Evolutionary conservation across 2,113 vertebrate genomes (phyloP).

Genomic region (Felis chaus): DNA sequence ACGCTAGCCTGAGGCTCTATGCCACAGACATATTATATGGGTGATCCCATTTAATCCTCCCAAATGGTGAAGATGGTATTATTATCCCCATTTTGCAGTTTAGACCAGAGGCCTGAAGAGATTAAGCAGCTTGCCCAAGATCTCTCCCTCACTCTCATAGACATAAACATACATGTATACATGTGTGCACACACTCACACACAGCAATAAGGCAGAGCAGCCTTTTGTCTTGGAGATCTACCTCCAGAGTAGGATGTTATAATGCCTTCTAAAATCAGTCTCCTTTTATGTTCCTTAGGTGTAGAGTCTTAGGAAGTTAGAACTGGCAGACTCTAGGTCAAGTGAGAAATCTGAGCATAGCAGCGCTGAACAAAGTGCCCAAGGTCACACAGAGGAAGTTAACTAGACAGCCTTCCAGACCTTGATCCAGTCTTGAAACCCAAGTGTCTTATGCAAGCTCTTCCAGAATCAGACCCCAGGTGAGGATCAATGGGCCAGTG

Average conservation of each 20-base stretch:
- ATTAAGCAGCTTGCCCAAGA: background rate
- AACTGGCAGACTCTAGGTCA: background rate
- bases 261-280: background rate
- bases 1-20: accelerated
- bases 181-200: accelerated
- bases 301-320: background rate
- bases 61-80: background rate
- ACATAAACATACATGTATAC: background rate
- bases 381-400: background rate
- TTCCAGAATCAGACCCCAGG: background rate
- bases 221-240: background rate
- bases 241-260: background rate
- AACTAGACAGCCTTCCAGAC: background rate
- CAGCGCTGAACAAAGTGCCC: accelerated
- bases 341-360: background rate
- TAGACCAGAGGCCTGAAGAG: background rate
- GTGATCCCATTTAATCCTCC: background rate
- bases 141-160: background rate
- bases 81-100: background rate
- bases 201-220: background rate
- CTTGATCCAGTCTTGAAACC: background rate
- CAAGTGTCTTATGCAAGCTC: background rate
- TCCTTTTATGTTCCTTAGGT: background rate
- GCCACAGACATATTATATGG: accelerated
- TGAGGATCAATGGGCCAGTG: background rate